These are phyloP conservation scores for Thalassoma bifasciatum DNA, from an alignment of 2,113 vertebrate genomes.

Conservation along the genomic window DNA sequence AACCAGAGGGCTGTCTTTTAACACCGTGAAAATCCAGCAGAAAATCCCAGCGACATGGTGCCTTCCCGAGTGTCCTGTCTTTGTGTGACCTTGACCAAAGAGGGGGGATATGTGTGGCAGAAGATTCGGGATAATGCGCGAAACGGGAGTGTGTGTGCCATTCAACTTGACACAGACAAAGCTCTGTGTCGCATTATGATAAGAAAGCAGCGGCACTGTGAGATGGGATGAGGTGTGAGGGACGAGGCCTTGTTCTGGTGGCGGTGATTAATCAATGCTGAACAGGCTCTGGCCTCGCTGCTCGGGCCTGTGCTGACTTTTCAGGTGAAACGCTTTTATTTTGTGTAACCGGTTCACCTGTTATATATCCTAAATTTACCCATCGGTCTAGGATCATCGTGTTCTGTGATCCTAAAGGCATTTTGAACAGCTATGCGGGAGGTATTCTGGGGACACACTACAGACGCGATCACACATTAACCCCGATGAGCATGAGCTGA, in stretches of 20 bases:
- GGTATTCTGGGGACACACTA: neutral
- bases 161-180: conserved; percentile 21
- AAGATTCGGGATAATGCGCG: conserved; percentile 33
- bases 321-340: neutral
- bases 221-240: neutral
- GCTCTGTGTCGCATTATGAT: conserved; percentile 20
- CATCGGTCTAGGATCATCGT: neutral
- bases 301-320: conserved; percentile 11
- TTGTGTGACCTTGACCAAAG: conserved; percentile 70
- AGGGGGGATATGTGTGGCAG: conserved; percentile 37
- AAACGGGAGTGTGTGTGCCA: neutral
- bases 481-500: neutral
- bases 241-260: conserved; percentile 26
- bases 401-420: neutral
- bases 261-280: conserved; percentile 18
- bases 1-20: conserved; percentile 34
- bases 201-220: neutral
- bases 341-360: too few species aligned
- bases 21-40: conserved; percentile 43
- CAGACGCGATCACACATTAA: too few species aligned
- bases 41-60: conserved; percentile 34
- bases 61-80: conserved; percentile 40
- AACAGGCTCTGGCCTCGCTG: conserved; percentile 20
- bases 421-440: neutral
- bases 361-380: neutral